A percentile compares a stretch with the other conserved stretches of the same genome.
Conservation (phyloP, 2,797 vertebrate genomes). For the Aulostomus chinensis region DNA sequence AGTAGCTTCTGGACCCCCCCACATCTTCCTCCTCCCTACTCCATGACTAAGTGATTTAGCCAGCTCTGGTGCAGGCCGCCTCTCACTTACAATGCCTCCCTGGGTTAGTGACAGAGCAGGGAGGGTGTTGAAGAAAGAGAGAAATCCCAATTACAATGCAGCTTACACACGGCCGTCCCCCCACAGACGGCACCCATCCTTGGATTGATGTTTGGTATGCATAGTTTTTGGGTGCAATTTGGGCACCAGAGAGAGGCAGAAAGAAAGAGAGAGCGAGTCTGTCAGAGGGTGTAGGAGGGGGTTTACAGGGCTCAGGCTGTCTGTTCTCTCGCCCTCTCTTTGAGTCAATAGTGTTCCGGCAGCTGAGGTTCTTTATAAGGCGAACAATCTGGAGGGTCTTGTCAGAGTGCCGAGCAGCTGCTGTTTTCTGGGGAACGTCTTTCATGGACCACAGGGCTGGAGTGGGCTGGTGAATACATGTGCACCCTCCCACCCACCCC, state of each 20-base stretch:
- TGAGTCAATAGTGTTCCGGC: constrained; percentile 77
- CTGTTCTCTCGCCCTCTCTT: constrained; percentile 65
- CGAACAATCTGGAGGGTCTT: constrained; percentile 80
- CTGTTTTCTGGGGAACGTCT: constrained; percentile 71
- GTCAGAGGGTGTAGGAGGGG: constrained; percentile 30
- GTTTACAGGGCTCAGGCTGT: constrained; percentile 55
- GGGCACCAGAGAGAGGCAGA: constrained; percentile 49
- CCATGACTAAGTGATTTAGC: constrained; percentile 81
- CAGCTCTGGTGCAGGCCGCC: constrained; percentile 64
- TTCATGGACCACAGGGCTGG: constrained; percentile 74
- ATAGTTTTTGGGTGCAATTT: constrained; percentile 66
- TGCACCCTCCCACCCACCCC: constrained; percentile 31
- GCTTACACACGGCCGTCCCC: constrained; percentile 51
- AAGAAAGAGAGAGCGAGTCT: constrained; percentile 58
- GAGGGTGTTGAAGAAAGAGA: constrained; percentile 55
- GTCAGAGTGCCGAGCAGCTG: constrained; percentile 80
- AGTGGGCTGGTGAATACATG: constrained; percentile 67
- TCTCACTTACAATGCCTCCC: constrained; percentile 69
- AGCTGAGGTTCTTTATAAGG: constrained; percentile 79
- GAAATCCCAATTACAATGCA: constrained; percentile 61
- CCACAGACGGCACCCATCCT: constrained; percentile 59
- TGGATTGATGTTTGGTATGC: constrained; percentile 67
- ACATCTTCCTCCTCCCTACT: constrained; percentile 44
- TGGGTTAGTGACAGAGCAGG: constrained; percentile 56
- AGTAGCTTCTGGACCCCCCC: constrained; percentile 53